Base-by-base conservation (phyloP, 2,797 vertebrate species). In the Knipowitschia caucasica region DNA sequence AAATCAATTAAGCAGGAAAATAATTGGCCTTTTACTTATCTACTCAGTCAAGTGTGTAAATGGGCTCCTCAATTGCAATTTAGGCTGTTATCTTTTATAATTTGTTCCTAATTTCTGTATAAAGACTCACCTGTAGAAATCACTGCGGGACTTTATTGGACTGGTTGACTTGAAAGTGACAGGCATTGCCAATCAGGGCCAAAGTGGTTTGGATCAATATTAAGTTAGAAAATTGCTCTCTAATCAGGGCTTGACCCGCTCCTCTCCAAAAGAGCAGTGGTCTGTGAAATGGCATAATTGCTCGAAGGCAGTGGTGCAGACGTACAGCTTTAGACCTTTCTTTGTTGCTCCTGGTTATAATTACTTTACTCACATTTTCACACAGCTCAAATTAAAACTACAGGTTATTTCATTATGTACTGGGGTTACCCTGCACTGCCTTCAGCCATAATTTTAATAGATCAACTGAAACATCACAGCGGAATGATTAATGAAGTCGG, bases 211-310 rank as follows among this genome's bases (percentile, higher is more conserved):
- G 67, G 73, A 81, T 80, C 73, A 74, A 76, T 84, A 78, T 61
- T 61, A 76, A 75, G 69, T 74, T 53, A 73, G 60, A 62, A 73
- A 76, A 69, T 70, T 62, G 24, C 68, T 71, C 50, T 80, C 62
- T 69, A 79, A 84, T 84, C 62, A 67, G 57, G 30, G 53, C 56
- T 57, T 70, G 63, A 61, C 51, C 59, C 62, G 62, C 38, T 81
- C 67, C 81, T 81, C 77, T 77, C 77, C 79, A 73, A 64, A 52
- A 64, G 67, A 76, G 65, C 77, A 63, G 44, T 66, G 59, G 65
- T 67, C 78, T 86, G 76, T 85, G 78, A 81, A 86, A 83, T 64
- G 51, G 38, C 53, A 64, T 77, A 56, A 80, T 71, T 63, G 59
- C 68, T 64, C 71, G 38, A 59, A 73, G 67, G 49, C 64, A 64